Conservation (phyloP, 2,888 invertebrate species). For the Linnaemya vulpina region DNA sequence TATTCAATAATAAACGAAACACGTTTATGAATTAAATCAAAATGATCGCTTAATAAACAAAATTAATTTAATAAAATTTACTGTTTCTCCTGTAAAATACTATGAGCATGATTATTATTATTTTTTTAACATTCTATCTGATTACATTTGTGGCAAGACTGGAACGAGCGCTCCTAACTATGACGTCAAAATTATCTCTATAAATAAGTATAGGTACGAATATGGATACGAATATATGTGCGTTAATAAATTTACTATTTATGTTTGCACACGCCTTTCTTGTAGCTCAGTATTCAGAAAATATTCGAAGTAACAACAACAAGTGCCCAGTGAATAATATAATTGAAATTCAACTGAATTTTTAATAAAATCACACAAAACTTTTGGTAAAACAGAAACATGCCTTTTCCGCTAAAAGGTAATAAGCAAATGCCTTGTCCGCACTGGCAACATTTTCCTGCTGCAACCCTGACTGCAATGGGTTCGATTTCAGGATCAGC, state of each 20-base stretch:
- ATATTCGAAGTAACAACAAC: conserved; percentile 52
- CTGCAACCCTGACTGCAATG: conserved; percentile 69
- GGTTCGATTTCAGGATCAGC: conserved; percentile 59
- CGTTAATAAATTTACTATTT: conserved; percentile 6
- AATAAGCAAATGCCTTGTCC: conserved; percentile 82
- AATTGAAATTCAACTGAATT: background rate
- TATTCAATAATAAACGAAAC: too few species aligned
- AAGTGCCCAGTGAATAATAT: conserved; percentile 11
- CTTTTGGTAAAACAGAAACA: conserved; percentile 46
- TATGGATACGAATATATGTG: too few species aligned
- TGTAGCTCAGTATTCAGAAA: conserved; percentile 55
- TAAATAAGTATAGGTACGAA: too few species aligned
- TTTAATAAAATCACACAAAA: background rate
- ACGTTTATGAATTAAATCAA: too few species aligned
- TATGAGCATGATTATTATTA: too few species aligned
- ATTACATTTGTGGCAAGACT: too few species aligned
- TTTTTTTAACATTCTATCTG: too few species aligned
- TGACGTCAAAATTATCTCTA: too few species aligned
- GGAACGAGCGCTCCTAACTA: too few species aligned
- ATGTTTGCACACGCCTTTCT: conserved; percentile 36
- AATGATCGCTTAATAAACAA: too few species aligned
- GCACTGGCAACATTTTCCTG: conserved; percentile 82
- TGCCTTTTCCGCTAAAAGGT: conserved; percentile 81
- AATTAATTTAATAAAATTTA: too few species aligned
- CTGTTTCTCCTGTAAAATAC: too few species aligned